Base-by-base conservation (phyloP, 2,888 invertebrate species). In the Oscheius sp. region DNA sequence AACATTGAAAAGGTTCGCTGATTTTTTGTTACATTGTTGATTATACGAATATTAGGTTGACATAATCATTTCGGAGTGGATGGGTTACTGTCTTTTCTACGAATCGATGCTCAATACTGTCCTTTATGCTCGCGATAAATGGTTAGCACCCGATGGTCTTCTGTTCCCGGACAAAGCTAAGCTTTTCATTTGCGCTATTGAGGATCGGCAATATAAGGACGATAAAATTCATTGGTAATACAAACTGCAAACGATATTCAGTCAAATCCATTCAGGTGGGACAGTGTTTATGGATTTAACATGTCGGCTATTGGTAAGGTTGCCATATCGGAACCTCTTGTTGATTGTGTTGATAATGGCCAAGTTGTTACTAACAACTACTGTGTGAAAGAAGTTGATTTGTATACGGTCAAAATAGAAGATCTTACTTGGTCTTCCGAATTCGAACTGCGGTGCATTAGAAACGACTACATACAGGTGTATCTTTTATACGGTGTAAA, bases 41-140 rank as follows among this genome's bases (percentile, higher is more conserved):
- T 35, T 35, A 35, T 43, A 3, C 2, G 35, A 35, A 35, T 3
- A 2, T 6, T 25, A 83, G 74, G 98, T 99, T 52, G 99, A 99
- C 90, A 97, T 99, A 86, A 93, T 94, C 87, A 92, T 93, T 84
- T 93, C 93, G 5, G 93, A 93, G 88, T 93, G 93, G 93, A 93
- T 93, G 93, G 93, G 93, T 0, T 93, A 93, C 88, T 93, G 93
- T 85, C 92, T 99, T 16, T 98, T 99, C 90, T 99, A 99, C 85
- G 99, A 99, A 90, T 97, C 97, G 80, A 99, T 99, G 99, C 90
- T 99, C 89, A 98, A 98, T 89, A 99, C 99, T 0, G 98, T 99
- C n/a, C 92, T 99, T 64, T 96, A 93, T 87, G 99, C 99, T 0
- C 91, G 99, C 49, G 97, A 99, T 89, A 98, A 97, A 91, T 99